A percentile compares a stretch with the other conserved stretches of the same genome.
Conservation (phyloP, 2,113 vertebrate genomes). For the Thamnaconus septentrionalis region DNA sequence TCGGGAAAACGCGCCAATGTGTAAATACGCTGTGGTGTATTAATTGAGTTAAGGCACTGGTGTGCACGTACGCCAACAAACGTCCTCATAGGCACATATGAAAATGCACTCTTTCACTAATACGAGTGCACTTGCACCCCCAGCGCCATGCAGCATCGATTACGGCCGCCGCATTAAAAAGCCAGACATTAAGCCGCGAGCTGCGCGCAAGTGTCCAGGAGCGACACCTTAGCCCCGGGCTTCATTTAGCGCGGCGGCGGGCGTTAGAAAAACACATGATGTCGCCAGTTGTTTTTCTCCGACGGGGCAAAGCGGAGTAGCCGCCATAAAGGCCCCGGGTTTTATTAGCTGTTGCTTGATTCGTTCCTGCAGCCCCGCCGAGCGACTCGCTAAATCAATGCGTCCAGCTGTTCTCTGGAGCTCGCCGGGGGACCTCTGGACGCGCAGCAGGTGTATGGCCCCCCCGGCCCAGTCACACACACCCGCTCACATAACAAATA, state of each 20-base stretch:
- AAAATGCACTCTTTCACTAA: slow-evolving; percentile 11
- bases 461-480: slow-evolving; percentile 83
- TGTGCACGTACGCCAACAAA: background rate
- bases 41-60: slow-evolving; percentile 18
- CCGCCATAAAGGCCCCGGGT: slow-evolving; percentile 84
- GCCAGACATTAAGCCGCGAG: slow-evolving; percentile 80
- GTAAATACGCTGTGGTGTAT: slow-evolving; percentile 27
- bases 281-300: slow-evolving; percentile 89
- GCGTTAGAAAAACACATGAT: slow-evolving; percentile 94
- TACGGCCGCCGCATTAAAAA: slow-evolving; percentile 68
- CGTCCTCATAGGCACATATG: background rate
- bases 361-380: slow-evolving; percentile 89
- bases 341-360: slow-evolving; percentile 98
- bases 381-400: slow-evolving; percentile 94
- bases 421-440: slow-evolving; percentile 77
- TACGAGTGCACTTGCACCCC: background rate
- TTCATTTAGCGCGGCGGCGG: slow-evolving; percentile 88
- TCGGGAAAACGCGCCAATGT: slow-evolving; percentile 3
- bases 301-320: slow-evolving; percentile 77
- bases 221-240: slow-evolving; percentile 88
- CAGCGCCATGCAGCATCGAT: slow-evolving; percentile 55
- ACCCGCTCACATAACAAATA: slow-evolving; percentile 96
- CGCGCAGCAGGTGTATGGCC: slow-evolving; percentile 95
- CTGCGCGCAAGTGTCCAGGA: slow-evolving; percentile 80
- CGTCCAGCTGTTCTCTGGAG: slow-evolving; percentile 89